Conservation (phyloP, 2,113 vertebrate genomes). For the Oceanodroma tethys region DNA sequence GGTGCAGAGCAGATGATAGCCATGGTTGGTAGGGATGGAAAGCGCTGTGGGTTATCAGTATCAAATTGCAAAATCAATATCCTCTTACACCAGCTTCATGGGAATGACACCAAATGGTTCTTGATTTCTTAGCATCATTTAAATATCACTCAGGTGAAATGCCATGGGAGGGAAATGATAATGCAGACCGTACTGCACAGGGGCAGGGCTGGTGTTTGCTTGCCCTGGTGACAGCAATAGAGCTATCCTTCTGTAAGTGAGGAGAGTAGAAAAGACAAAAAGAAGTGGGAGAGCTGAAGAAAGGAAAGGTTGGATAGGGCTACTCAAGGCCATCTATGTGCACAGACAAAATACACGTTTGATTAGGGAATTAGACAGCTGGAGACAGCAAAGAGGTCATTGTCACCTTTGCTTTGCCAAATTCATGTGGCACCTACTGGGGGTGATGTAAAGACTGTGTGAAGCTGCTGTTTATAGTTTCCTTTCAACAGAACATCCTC, state of each 20-base stretch:
- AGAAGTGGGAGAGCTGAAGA: neutral
- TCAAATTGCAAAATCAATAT: constrained; percentile 50
- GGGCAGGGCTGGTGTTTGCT: neutral
- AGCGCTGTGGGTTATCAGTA: neutral
- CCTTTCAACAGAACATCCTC: neutral
- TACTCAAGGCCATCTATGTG: neutral
- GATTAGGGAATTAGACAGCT: neutral
- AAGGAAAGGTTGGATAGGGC: neutral
- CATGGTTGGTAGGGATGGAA: neutral
- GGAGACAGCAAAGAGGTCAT: neutral
- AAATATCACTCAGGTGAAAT: constrained; percentile 12
- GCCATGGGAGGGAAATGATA: neutral
- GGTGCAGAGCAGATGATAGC: neutral
- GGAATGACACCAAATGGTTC: constrained; percentile 19
- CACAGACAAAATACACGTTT: neutral
- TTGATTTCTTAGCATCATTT: constrained; percentile 39
- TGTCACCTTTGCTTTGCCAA: neutral
- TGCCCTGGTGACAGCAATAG: neutral
- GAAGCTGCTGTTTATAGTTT: neutral
- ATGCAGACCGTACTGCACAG: neutral
- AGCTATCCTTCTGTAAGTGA: neutral
- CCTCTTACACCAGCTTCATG: constrained; percentile 13
- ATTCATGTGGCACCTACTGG: neutral
- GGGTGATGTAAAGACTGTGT: neutral
- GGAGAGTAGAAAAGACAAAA: neutral